A percentile compares a stretch with the other conserved stretches of the same genome.
phyloP scores from a whole-genome alignment of 1,140 invertebrate species.

The Centruroides sculpturatus region DNA sequence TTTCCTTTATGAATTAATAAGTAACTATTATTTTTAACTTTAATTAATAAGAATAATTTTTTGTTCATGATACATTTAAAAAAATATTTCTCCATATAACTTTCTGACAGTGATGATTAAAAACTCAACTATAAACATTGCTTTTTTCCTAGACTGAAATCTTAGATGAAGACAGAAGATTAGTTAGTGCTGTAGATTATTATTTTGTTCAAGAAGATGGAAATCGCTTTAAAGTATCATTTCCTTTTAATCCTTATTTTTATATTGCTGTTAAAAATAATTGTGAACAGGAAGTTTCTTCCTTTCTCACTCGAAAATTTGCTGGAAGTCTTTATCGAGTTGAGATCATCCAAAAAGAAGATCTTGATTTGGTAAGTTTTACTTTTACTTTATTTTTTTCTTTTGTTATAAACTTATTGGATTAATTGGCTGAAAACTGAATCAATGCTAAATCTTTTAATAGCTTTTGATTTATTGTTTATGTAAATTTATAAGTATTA shows the following conservation, averaged over 20 bases:
- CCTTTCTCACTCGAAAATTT: constrained; percentile 80
- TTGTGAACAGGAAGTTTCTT: constrained; percentile 70
- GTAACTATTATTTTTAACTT: no score
- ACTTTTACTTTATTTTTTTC: no score
- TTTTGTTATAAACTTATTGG: no score
- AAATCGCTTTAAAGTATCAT: constrained; percentile 79
- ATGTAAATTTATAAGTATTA: no score
- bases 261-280: constrained; percentile 64
- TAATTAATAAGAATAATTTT: no score
- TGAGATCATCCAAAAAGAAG: constrained; percentile 78
- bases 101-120: constrained; percentile 9
- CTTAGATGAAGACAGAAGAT: constrained; percentile 79
- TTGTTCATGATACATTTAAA: no score
- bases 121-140: constrained; percentile 21
- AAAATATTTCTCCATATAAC: background rate
- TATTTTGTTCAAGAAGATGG: constrained; percentile 97
- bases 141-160: constrained; percentile 71
- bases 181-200: constrained; percentile 88
- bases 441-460: no score
- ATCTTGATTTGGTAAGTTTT: constrained; percentile 73
- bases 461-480: no score
- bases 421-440: no score
- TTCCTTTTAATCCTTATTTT: constrained; percentile 88
- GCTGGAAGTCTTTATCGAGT: constrained; percentile 56
- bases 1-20: no score